Base-by-base conservation (phyloP, 2,888 invertebrate species). In the Philhelius pedissequus region DNA sequence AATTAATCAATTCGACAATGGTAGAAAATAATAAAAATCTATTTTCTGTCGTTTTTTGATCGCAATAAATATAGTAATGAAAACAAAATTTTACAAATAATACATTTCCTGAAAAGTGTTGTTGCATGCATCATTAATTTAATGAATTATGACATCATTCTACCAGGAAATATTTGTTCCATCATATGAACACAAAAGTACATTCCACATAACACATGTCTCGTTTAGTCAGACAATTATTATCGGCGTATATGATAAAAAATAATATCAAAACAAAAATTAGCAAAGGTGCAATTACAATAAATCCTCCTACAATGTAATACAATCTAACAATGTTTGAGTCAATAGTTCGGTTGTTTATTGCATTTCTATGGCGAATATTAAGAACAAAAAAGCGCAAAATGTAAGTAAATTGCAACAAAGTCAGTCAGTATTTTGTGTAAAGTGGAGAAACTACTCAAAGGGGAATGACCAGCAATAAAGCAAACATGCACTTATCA, bases 341-440 rank as follows among this genome's bases (percentile, higher is more conserved):
- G 38, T 15, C n/a, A 40, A 40, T 15, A 40, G 6, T 15, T 40
- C 7, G n/a, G n/a, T n/a, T 7, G 6, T 25, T n/a, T 7, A 15
- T 40, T 40, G 7, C 7, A n/a, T 58, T n/a, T 15, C 25, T 25
- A 38, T 35, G 25, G 18, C 27, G 6, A 27, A 60, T 11, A 25
- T 27, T 38, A 15, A 4, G 4, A 25, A 60, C 5, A 60, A 18
- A 15, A 40, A 40, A 40, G 13, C 11, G 15, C 25, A 62, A 25
- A 60, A 60, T 40, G 40, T 43, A 60, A 43, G 60, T 43, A 43
- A 62, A 13, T 43, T 62, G 62, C 62, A 62, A 62, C 62, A 62
- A 62, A 43, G 27, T 62, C 15, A 15, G 13, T 11, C 15, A 15
- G 13, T 11, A 62, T 27, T 43, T 62, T 62, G 62, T 56, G 4